Percentiles rank a stretch among this genome's conserved stretches.
These are phyloP conservation scores for Callaeas wilsoni DNA, from an alignment of 2,113 vertebrate genomes.

Conservation along the genomic window DNA sequence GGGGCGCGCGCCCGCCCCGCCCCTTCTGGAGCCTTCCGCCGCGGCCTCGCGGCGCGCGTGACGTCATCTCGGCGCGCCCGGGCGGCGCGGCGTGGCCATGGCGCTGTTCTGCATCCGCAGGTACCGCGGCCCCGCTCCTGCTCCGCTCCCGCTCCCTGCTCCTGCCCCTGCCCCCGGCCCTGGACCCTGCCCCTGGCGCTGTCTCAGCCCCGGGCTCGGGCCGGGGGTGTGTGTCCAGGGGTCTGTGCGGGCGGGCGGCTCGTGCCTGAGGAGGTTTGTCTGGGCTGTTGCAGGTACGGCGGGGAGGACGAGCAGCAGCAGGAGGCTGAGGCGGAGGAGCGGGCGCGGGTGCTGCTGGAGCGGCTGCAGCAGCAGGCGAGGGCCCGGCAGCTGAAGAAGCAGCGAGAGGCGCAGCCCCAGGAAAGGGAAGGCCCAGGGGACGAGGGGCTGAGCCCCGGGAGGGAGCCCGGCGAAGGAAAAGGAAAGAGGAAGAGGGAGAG, in stretches of 20 bases:
- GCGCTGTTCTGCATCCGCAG: not conserved
- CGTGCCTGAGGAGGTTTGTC: not conserved
- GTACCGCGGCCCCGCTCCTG: not conserved
- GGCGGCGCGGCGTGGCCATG: not conserved
- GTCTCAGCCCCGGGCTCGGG: not conserved
- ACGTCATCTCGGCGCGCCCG: not conserved
- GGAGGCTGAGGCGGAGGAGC: not conserved
- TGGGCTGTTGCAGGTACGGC: constrained; percentile 71
- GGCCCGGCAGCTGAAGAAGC: constrained; percentile 70
- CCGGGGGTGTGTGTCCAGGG: not conserved
- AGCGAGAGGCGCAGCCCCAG: not conserved
- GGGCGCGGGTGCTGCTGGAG: constrained; percentile 76
- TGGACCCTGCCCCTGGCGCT: not conserved
- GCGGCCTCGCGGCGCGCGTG: not conserved
- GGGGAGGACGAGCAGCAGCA: constrained; percentile 52
- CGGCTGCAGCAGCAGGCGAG: constrained; percentile 81
- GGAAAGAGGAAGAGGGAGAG: not conserved
- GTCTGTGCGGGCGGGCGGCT: not conserved
- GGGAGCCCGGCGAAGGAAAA: not conserved
- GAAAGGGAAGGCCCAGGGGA: not conserved
- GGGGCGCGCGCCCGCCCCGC: not conserved
- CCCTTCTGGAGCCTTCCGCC: not conserved
- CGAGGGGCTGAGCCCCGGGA: not conserved
- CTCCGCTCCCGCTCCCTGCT: too few relatives aligned
- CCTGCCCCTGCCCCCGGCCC: not conserved